phyloP scores from a whole-genome alignment of 2,888 invertebrate genomes.

The Pterostichus madidus region DNA sequence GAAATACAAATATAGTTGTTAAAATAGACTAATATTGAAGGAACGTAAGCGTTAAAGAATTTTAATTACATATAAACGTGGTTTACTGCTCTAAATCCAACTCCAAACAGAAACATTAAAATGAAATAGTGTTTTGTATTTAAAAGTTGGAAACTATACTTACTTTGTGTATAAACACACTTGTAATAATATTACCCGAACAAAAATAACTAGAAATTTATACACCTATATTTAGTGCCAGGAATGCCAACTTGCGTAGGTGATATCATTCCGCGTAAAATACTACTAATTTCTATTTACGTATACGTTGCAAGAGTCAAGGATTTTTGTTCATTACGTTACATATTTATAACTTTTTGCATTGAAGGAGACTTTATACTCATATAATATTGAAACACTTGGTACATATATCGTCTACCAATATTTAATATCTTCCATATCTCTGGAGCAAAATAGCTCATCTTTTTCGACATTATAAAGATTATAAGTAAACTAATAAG shows the following conservation, averaged over 20 bases:
- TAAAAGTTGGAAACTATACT: slow-evolving; percentile 10
- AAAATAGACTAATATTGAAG: slow-evolving; percentile 9
- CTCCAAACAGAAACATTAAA: slow-evolving; percentile 45
- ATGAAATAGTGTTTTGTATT: slow-evolving; percentile 46
- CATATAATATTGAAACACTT: neutral
- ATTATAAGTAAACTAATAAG: slow-evolving; percentile 27
- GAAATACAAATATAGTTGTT: neutral
- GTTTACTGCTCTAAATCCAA: slow-evolving; percentile 42
- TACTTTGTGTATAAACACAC: slow-evolving; percentile 52
- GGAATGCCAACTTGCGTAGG: slow-evolving; percentile 41
- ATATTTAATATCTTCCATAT: slow-evolving; percentile 3
- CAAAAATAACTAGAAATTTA: slow-evolving; percentile 33
- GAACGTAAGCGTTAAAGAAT: slow-evolving; percentile 34
- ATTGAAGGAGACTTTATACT: neutral
- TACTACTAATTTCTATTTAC: slow-evolving; percentile 1
- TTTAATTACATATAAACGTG: slow-evolving; percentile 20
- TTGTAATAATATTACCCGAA: slow-evolving; percentile 38
- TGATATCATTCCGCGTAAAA: slow-evolving; percentile 21
- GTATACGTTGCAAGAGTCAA: neutral
- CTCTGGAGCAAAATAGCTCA: neutral
- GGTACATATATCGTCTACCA: neutral
- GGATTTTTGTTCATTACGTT: too few species aligned
- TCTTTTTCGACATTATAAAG: neutral
- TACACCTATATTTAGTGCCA: slow-evolving; percentile 37
- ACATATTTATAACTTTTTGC: neutral